Evolutionary conservation across 2,113 vertebrate genomes (phyloP), one percentile per base, ranked within the genome.

Genomic region (Hipposideros armiger): DNA sequence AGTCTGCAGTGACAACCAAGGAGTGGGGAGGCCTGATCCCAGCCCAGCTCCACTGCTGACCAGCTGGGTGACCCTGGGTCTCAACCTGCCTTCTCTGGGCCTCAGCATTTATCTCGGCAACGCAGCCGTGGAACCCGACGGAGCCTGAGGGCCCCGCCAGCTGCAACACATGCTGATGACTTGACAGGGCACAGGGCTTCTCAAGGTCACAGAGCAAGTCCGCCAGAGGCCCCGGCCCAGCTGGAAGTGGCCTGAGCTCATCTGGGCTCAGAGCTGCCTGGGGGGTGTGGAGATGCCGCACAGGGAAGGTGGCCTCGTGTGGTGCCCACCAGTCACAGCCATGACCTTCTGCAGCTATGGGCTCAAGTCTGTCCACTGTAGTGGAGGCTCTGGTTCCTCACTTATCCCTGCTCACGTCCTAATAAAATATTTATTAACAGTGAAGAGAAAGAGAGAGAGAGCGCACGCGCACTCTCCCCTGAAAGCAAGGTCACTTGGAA

Each of bases 61-160:
- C 7, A 16, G 16, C 9, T 5, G 19, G n/a, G 90, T 13, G 32
- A 26, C 30, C 47, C 4, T 36, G 32, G 5, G 30, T 47, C 40
- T 62, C 60, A 40, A 9, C 5, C 5, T 50, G 64, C n/a, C 74
- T 22, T 36, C 54, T 20, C 76, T 58, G 73, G 87, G 82, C 52
- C 64, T 73, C 45, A 4, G 22, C 8, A 11, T 28, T 40, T 52
- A 15, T 14, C 60, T 11, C 78, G 69, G 72, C 83, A 13, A 32
- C 0, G 17, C 1, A 0, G 60, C 0, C 0, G 36, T 20, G 13
- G 1, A 52, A n/a, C 19, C 26, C 26, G 2, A 11, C 4, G 86
- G 32, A 80, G 26, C 67, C 26, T 1, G 11, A 11, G 13, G 56
- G 26, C 15, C 72, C 64, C 11, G 6, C 0, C 32, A 5, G 15